phyloP scores from a whole-genome alignment of 1,140 invertebrate genomes.

The Drosophila fuyamai region DNA sequence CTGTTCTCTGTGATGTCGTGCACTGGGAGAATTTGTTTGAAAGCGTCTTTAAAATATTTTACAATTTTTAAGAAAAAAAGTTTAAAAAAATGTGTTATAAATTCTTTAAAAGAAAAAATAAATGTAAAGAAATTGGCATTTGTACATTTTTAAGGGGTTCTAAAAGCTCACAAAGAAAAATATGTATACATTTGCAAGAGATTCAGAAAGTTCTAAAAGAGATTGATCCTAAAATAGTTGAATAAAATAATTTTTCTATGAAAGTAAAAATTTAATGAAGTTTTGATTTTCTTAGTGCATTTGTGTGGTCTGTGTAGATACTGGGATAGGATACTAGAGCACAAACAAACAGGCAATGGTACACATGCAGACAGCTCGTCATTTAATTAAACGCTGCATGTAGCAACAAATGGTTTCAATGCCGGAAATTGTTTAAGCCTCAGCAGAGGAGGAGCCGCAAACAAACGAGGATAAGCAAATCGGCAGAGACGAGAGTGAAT shows the following conservation, averaged over 20 bases:
- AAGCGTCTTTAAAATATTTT: too few species aligned
- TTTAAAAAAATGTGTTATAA: too few species aligned
- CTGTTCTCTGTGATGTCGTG: not conserved
- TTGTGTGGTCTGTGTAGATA: conserved; percentile 16
- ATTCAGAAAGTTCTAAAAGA: too few species aligned
- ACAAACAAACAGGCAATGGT: not conserved
- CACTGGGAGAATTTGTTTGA: conserved; percentile 7
- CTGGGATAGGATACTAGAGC: not conserved
- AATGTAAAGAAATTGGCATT: too few species aligned
- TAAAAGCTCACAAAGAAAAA: too few species aligned
- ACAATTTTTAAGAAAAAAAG: too few species aligned
- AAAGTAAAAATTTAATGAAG: too few species aligned
- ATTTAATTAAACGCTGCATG: conserved; percentile 74
- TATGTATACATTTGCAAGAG: too few species aligned
- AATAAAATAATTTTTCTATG: too few species aligned
- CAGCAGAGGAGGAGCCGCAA: conserved; percentile 11
- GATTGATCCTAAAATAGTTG: too few species aligned
- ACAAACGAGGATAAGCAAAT: conserved; percentile 28
- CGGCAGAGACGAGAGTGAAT: conserved; percentile 2
- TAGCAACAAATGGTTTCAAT: conserved; percentile 56
- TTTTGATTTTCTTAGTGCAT: conserved; percentile 6
- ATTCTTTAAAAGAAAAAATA: too few species aligned
- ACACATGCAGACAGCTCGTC: conserved; percentile 12
- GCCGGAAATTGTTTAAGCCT: conserved; percentile 73
- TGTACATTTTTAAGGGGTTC: too few species aligned